These are phyloP conservation scores for Mastomys coucha DNA, from an alignment of 2,113 vertebrate genomes.

Conservation along the genomic window DNA sequence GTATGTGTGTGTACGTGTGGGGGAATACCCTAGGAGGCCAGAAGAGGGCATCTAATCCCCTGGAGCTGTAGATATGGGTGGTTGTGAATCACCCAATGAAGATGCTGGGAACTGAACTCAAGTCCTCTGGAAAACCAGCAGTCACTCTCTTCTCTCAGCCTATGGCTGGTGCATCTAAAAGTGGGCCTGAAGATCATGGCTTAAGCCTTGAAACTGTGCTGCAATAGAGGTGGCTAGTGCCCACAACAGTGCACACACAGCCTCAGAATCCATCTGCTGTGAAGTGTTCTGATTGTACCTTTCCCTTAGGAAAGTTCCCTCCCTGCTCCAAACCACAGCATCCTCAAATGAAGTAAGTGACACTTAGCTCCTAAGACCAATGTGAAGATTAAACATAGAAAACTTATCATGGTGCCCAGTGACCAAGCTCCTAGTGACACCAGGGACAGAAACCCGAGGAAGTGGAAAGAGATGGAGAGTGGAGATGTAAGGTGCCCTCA, in stretches of 20 bases:
- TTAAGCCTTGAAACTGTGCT: not conserved
- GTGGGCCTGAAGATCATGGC: not conserved
- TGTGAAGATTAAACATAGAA: not conserved
- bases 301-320: not conserved
- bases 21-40: not conserved
- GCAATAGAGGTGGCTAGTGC: accelerated
- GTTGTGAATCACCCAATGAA: not conserved
- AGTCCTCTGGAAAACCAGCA: not conserved
- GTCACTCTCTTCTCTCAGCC: too few species aligned
- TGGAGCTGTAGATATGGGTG: not conserved
- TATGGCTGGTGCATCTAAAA: not conserved
- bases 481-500: accelerated
- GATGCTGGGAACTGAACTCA: not conserved
- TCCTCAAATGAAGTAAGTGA: not conserved
- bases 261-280: not conserved
- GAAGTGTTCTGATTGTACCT: not conserved
- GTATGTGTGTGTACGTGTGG: not conserved
- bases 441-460: not conserved
- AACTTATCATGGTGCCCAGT: not conserved
- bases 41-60: not conserved
- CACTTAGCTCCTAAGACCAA: not conserved
- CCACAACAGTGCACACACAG: accelerated
- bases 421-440: not conserved
- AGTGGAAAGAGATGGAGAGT: not conserved
- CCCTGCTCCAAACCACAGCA: not conserved